These are phyloP conservation scores for Antigone vipio DNA, from an alignment of 2,113 vertebrate genomes.

Conservation along the genomic window DNA sequence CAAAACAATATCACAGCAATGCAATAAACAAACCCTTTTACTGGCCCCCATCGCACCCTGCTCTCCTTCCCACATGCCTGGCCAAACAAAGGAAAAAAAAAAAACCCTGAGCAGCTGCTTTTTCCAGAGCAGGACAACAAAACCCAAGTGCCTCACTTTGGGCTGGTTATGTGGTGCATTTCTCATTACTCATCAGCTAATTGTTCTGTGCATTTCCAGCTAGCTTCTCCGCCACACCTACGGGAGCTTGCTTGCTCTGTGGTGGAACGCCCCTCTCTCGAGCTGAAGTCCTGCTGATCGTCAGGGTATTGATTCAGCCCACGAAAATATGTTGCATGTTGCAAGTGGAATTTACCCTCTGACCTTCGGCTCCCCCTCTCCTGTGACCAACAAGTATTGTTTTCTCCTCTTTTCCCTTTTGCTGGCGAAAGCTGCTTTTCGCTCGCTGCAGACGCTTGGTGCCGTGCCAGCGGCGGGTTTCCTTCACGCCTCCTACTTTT, in stretches of 20 bases:
- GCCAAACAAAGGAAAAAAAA: conserved; percentile 24
- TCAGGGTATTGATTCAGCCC: conserved; percentile 43
- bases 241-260: background rate
- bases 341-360: conserved; percentile 69
- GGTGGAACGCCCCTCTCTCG: background rate
- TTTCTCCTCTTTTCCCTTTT: conserved; percentile 4
- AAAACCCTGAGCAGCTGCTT: background rate
- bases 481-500: background rate
- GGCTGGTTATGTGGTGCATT: background rate
- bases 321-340: conserved; percentile 49
- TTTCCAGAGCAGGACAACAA: background rate
- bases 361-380: conserved; percentile 62
- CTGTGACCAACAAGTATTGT: conserved; percentile 62
- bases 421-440: background rate
- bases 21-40: conserved; percentile 58
- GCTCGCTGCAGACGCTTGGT: background rate
- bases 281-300: background rate
- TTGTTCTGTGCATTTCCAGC: background rate
- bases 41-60: conserved; percentile 46
- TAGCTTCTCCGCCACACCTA: conserved; percentile 17
- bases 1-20: background rate
- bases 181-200: conserved; percentile 17
- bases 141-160: background rate
- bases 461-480: background rate
- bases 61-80: conserved; percentile 66